Conservation (phyloP, 1,140 invertebrate species). For the Polypedilum pembai region DNA sequence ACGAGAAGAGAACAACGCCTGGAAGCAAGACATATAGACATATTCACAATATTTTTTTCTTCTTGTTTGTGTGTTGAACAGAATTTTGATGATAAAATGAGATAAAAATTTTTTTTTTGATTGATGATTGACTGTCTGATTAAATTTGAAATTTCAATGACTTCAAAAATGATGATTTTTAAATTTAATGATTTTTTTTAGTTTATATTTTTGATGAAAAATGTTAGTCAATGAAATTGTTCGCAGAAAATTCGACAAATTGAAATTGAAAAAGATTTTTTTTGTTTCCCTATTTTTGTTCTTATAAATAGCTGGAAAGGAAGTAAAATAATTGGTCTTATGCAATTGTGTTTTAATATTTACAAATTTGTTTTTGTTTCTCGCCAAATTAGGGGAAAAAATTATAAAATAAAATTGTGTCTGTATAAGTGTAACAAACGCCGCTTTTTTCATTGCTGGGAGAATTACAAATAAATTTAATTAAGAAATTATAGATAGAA, state of each 20-base stretch:
- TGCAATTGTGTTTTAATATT: too few relatives aligned
- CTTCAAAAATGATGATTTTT: not conserved
- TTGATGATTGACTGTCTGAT: not conserved
- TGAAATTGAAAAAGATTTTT: not conserved
- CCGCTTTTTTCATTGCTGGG: too few relatives aligned
- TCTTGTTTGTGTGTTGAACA: not conserved
- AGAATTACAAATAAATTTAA: too few relatives aligned
- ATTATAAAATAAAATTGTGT: too few relatives aligned
- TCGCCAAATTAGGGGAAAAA: too few relatives aligned
- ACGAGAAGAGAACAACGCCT: conserved; percentile 99
- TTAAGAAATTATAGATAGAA: too few relatives aligned
- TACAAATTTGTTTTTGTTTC: too few relatives aligned
- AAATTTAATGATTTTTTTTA: not conserved
- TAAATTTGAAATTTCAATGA: not conserved
- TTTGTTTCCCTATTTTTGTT: not conserved
- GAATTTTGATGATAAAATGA: not conserved
- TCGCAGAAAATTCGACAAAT: not conserved
- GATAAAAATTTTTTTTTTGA: not conserved
- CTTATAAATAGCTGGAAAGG: not conserved
- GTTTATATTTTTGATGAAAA: not conserved
- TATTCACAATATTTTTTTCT: not conserved
- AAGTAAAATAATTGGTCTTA: too few relatives aligned
- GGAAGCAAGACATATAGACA: conserved; percentile 51
- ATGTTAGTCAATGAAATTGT: not conserved
- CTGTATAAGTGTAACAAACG: too few relatives aligned